These are phyloP conservation scores for Plecturocebus donacophilus DNA, from an alignment of 2,113 vertebrate species.

Conservation along the genomic window DNA sequence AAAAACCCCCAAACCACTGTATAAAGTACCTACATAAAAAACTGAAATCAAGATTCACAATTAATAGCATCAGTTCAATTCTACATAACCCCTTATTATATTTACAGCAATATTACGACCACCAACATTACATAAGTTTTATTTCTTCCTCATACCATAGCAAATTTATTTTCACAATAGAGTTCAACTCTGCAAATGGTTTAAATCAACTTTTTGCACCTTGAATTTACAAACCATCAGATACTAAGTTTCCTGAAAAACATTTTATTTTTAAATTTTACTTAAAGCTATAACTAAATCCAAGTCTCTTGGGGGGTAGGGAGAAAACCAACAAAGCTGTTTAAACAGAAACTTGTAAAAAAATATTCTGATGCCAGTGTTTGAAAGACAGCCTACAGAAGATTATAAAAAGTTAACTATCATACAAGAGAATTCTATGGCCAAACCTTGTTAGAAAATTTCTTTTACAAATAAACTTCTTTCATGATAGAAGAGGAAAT, in stretches of 20 bases:
- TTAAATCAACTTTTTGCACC: conserved; percentile 45
- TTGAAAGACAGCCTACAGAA: conserved; percentile 46
- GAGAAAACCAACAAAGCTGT: background rate
- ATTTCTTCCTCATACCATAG: conserved; percentile 23
- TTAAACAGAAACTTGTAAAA: conserved; percentile 63
- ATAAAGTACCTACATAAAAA: conserved; percentile 39
- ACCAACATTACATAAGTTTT: conserved; percentile 40
- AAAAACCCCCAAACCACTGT: background rate
- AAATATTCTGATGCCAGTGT: conserved; percentile 39
- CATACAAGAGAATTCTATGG: conserved; percentile 54
- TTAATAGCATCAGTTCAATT: background rate
- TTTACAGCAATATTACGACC: conserved; percentile 4
- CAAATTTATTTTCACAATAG: conserved; percentile 21
- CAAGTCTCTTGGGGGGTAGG: background rate
- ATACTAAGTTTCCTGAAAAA: conserved; percentile 44
- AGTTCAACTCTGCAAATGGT: conserved; percentile 45
- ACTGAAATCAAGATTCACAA: conserved; percentile 45
- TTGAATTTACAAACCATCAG: conserved; percentile 43
- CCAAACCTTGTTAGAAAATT: conserved; percentile 42
- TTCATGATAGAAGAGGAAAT: conserved; percentile 56
- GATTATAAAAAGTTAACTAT: conserved; percentile 39
- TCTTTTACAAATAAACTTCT: conserved; percentile 65
- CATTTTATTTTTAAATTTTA: conserved; percentile 49
- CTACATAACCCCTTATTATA: conserved; percentile 53
- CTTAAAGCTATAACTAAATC: conserved; percentile 43